These are phyloP conservation scores for Gadopsis marmoratus DNA, from an alignment of 2,797 vertebrate species.

Conservation along the genomic window DNA sequence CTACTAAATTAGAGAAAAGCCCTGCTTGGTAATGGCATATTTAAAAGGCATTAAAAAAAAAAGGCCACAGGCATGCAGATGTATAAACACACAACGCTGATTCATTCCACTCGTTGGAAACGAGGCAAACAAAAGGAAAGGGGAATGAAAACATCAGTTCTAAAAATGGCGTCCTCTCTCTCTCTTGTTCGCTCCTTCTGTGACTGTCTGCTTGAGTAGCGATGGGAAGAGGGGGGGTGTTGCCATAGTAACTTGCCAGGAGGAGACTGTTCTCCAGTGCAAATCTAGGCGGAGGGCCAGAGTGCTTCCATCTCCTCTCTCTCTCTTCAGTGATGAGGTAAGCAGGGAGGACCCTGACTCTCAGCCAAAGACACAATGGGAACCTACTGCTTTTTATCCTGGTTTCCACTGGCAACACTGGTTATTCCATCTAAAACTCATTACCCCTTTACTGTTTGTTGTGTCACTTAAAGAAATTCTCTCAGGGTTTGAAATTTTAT, in stretches of 20 bases:
- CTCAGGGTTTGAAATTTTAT: too few relatives aligned
- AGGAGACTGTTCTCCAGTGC: conserved; percentile 60
- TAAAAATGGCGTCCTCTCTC: conserved; percentile 69
- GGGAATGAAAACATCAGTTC: conserved; percentile 59
- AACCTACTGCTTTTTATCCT: neutral
- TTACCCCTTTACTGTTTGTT: neutral
- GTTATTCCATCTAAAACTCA: conserved; percentile 2
- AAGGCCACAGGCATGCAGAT: neutral
- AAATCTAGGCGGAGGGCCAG: conserved; percentile 66
- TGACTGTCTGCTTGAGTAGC: conserved; percentile 56
- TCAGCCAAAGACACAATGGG: conserved; percentile 11
- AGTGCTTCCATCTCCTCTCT: conserved; percentile 34
- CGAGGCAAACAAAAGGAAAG: conserved; percentile 33
- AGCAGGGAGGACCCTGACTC: conserved; percentile 59
- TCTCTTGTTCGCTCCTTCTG: conserved; percentile 50
- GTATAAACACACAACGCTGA: conserved; percentile 14
- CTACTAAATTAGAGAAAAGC: neutral
- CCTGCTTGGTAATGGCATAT: neutral
- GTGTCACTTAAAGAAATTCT: neutral
- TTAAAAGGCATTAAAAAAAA: neutral
- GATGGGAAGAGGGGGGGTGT: conserved; percentile 50
- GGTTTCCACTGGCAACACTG: conserved; percentile 15
- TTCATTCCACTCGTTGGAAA: conserved; percentile 29
- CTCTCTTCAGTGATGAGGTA: conserved; percentile 65
- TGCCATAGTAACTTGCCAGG: conserved; percentile 77